Evolutionary conservation across 2,113 vertebrate genomes (phyloP).

Genomic region (Meriones unguiculatus): DNA sequence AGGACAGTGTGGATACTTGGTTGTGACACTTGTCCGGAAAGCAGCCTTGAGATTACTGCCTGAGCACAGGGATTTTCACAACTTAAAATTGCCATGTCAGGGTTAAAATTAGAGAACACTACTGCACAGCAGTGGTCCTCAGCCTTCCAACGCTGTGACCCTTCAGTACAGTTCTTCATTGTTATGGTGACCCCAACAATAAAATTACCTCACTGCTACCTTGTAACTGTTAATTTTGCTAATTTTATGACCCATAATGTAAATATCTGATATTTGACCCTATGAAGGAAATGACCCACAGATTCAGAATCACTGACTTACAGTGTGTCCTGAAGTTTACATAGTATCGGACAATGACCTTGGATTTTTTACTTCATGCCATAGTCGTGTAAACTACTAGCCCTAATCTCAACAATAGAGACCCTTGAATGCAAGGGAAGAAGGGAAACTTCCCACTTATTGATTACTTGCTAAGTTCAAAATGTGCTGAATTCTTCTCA

Average conservation of each 20-base stretch:
- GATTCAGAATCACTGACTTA: background rate
- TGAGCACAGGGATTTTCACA: background rate
- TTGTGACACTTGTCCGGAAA: background rate
- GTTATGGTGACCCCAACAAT: background rate
- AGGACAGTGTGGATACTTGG: background rate
- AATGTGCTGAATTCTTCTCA: conserved; percentile 19
- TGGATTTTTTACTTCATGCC: background rate
- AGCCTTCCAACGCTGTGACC: background rate
- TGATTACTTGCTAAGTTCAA: conserved; percentile 14
- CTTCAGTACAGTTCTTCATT: background rate
- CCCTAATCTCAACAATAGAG: background rate
- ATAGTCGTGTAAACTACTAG: background rate
- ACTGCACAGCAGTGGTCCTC: background rate
- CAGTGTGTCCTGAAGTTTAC: background rate
- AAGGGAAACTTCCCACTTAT: background rate
- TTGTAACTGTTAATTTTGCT: background rate
- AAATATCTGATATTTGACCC: background rate
- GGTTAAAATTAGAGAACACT: background rate
- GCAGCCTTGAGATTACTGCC: conserved; percentile 2
- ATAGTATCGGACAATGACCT: background rate
- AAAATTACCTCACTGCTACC: background rate
- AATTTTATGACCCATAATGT: background rate
- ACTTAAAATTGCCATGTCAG: background rate
- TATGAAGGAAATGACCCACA: background rate
- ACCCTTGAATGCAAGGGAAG: conserved; percentile 20